Percentiles rank a stretch among this genome's conserved stretches.
These are phyloP conservation scores for Tridacna crocea DNA, from an alignment of 2,888 invertebrate genomes.

Conservation along the genomic window DNA sequence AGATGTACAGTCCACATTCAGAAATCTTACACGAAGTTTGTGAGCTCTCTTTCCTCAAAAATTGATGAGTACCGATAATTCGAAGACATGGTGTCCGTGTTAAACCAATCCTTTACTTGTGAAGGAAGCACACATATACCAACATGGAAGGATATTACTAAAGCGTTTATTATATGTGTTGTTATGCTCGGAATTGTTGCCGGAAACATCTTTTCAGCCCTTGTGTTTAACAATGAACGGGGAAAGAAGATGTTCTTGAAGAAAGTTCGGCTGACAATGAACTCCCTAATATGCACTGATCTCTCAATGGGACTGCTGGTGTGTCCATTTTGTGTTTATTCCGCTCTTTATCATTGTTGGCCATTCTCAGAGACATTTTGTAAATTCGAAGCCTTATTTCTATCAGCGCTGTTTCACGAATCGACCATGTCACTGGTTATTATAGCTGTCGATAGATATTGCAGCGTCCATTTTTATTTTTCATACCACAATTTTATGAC, in stretches of 20 bases:
- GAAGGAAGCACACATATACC: constrained; percentile 45
- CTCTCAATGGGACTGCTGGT: constrained; percentile 61
- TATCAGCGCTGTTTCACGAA: constrained; percentile 67
- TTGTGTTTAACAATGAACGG: constrained; percentile 56
- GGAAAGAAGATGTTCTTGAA: constrained; percentile 52
- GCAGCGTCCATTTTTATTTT: constrained; percentile 52
- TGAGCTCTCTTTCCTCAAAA: too few species aligned
- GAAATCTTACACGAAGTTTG: too few species aligned
- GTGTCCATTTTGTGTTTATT: constrained; percentile 61
- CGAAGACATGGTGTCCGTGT: constrained; percentile 30
- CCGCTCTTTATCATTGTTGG: constrained; percentile 64
- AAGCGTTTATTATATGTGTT: constrained; percentile 49
- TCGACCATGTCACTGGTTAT: constrained; percentile 64
- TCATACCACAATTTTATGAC: constrained; percentile 58
- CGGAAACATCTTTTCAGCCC: constrained; percentile 60
- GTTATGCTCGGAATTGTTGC: constrained; percentile 54
- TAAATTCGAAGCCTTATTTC: constrained; percentile 60
- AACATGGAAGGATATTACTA: constrained; percentile 42
- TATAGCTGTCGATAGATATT: constrained; percentile 62
- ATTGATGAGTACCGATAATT: too few species aligned
- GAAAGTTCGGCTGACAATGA: constrained; percentile 63
- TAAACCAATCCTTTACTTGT: constrained; percentile 52
- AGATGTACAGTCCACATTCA: too few species aligned
- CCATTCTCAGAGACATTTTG: constrained; percentile 64
- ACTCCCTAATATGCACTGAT: constrained; percentile 63